Percentiles rank a stretch among this genome's conserved stretches.
phyloP scores from a whole-genome alignment of 2,888 invertebrate genomes.

The Arge pagana region DNA sequence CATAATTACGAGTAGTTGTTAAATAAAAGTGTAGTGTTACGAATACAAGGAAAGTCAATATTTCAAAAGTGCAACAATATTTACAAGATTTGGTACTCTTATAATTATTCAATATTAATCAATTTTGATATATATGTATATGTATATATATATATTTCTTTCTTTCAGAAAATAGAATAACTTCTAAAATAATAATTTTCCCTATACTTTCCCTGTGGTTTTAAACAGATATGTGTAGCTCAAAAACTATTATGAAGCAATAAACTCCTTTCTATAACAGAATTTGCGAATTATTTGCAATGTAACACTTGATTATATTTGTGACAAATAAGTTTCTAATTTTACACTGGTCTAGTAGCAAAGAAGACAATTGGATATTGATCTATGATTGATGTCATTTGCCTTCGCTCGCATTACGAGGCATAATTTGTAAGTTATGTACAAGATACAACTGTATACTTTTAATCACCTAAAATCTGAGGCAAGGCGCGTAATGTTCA shows the following conservation, averaged over 20 bases:
- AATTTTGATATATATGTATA: neutral
- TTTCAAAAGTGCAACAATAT: conserved; percentile 7
- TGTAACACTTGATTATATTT: too few species aligned
- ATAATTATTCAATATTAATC: conserved; percentile 8
- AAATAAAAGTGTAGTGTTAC: too few species aligned
- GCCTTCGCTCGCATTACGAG: neutral
- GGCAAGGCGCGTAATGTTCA: conserved; percentile 8
- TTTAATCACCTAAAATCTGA: neutral
- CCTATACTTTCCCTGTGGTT: conserved; percentile 1
- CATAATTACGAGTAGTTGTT: too few species aligned
- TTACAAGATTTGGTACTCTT: conserved; percentile 4
- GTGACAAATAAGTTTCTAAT: too few species aligned
- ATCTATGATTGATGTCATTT: neutral
- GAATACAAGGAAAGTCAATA: conserved; percentile 9
- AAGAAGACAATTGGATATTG: conserved; percentile 10
- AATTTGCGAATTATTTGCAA: too few species aligned
- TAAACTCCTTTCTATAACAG: too few species aligned
- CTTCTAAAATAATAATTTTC: conserved; percentile 9
- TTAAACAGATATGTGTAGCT: too few species aligned
- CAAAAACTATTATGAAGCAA: too few species aligned
- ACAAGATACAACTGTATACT: conserved; percentile 10
- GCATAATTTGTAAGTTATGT: conserved; percentile 6
- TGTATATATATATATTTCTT: neutral
- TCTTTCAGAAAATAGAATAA: conserved; percentile 8
- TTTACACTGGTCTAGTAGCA: too few species aligned